phyloP scores from a whole-genome alignment of 2,113 vertebrate species.

The Gobiocypris rarus region DNA sequence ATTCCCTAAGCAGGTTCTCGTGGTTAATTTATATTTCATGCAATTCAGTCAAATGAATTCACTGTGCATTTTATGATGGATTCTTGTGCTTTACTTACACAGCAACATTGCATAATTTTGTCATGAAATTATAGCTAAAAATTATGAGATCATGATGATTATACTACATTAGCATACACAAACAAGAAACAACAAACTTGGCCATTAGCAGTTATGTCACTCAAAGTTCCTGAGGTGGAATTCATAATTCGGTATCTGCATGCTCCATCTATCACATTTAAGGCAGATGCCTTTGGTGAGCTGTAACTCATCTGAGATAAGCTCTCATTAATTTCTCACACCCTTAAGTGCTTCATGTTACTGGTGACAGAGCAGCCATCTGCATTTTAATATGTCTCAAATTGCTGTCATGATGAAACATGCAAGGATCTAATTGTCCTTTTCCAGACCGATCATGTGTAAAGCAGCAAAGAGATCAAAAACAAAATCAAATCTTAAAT shows the following conservation, averaged over 20 bases:
- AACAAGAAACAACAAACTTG: constrained; percentile 26
- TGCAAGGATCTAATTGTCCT: constrained; percentile 6
- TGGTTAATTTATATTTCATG: constrained; percentile 18
- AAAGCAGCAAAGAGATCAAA: background rate
- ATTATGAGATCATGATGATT: constrained; percentile 20
- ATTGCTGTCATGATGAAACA: constrained; percentile 5
- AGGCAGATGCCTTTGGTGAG: background rate
- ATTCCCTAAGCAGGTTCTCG: background rate
- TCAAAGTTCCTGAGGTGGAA: constrained; percentile 9
- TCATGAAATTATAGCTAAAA: constrained; percentile 15
- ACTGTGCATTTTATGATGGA: background rate
- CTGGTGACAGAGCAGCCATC: constrained; percentile 1
- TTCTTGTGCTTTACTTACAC: background rate
- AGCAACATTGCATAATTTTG: constrained; percentile 17
- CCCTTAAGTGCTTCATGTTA: constrained; percentile 32
- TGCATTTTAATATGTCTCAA: constrained; percentile 36
- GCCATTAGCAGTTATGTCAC: background rate
- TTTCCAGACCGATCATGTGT: background rate
- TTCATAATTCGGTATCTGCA: constrained; percentile 20
- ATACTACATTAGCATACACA: constrained; percentile 7
- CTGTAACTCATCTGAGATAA: constrained; percentile 29
- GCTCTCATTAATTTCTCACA: constrained; percentile 38
- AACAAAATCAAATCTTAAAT: background rate
- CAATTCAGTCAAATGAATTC: background rate
- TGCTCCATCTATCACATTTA: constrained; percentile 32